Base-by-base conservation (phyloP, 2,888 invertebrate genomes). In the Onchidella celtica region DNA sequence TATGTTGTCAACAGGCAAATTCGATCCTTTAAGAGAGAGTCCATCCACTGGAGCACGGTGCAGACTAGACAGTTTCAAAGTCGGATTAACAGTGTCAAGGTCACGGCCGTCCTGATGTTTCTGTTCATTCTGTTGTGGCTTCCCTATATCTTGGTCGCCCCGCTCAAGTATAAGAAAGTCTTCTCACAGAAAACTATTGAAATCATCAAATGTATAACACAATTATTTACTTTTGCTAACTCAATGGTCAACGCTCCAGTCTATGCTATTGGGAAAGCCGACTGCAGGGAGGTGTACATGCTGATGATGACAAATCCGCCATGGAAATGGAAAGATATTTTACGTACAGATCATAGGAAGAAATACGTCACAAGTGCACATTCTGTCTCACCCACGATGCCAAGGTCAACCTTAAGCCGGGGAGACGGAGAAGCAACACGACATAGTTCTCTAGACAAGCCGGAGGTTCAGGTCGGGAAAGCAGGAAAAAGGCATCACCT, bases 41-140 rank as follows among this genome's bases (percentile, higher is more conserved):
- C 4, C 1, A 3, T 3, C 4, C 21, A 14, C 6, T 6, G 3
- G 65, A 65, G 29, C 17, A 34, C 3, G 34, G 11, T 21, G 3
- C 65, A 65, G 21, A 34, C 34, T 34, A 17, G 32, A 21, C 4
- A 65, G 32, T 65, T 69, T 47, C 2, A 40, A 40, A 21, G 40
- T 27, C n/a, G 24, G 40, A 24, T 24, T 9, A 47, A 1, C n/a
- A 69, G 29, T 21, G 47, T 69, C 2, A 69, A 69, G 24, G 38
- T 69, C 27, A 40, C 69, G 3, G 3, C 38, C 24, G 24, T 9
- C 9, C 21, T 69, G 24, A 69, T 69, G 69, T 69, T 40, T 24
- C 3, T 69, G 40, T 69, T 69, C 21, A 40, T 69, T 9, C 1
- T 69, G 2, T 47, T 69, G 29, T 72, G 72, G 72, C 55, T 72